A percentile compares a stretch with the other conserved stretches of the same genome.
phyloP scores from a whole-genome alignment of 2,113 vertebrate genomes.

The Polypterus bichir region DNA sequence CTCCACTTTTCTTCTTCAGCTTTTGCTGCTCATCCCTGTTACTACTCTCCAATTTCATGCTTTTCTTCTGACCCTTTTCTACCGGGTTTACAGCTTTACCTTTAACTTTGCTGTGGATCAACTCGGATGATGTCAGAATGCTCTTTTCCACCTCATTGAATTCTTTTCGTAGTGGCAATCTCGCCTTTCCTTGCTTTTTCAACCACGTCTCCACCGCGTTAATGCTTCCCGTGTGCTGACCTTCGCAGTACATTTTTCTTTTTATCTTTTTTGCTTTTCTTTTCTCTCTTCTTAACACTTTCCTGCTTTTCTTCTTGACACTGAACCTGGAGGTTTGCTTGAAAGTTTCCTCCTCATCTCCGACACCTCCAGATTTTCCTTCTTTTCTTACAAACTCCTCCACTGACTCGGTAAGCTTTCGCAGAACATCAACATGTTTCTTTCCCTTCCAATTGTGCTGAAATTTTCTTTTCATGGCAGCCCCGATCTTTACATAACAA shows the following conservation, averaged over 20 bases:
- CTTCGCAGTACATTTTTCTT: constrained; percentile 39
- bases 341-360: constrained; percentile 3
- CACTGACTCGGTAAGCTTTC: constrained; percentile 47
- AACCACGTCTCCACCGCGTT: too few species aligned
- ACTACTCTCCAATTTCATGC: not conserved
- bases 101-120: not conserved
- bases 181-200: too few species aligned
- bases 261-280: constrained; percentile 59
- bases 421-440: constrained; percentile 31
- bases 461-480: constrained; percentile 24
- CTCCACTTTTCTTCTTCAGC: not conserved
- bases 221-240: not conserved
- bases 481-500: too few species aligned
- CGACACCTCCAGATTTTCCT: constrained; percentile 3
- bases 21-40: too few species aligned
- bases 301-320: constrained; percentile 48
- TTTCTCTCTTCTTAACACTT: constrained; percentile 62
- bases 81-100: too few species aligned
- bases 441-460: constrained; percentile 26
- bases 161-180: too few species aligned
- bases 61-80: too few species aligned
- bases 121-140: too few species aligned
- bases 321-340: constrained; percentile 10
- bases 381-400: constrained; percentile 43
- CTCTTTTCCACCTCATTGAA: too few species aligned